These are phyloP conservation scores for Zophobas morio DNA, from an alignment of 1,140 invertebrate species.

Conservation along the genomic window DNA sequence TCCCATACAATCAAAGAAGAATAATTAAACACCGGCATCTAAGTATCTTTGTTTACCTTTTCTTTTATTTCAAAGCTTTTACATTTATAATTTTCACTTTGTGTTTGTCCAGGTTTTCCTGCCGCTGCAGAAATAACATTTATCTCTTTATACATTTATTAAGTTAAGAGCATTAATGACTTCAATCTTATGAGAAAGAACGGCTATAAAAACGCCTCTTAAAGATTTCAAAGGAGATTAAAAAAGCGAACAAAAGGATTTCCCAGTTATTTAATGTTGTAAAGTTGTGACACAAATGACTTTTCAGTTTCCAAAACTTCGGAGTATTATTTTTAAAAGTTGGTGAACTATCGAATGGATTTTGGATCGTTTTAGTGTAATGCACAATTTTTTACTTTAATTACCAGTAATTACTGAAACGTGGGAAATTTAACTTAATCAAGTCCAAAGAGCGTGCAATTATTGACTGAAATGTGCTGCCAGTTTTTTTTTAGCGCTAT, in stretches of 20 bases:
- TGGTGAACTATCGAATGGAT: neutral
- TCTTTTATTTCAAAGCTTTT: neutral
- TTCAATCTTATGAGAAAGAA: neutral
- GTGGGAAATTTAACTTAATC: too few species aligned
- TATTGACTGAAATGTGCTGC: too few species aligned
- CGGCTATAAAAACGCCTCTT: constrained; percentile 1
- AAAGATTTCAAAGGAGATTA: constrained; percentile 8
- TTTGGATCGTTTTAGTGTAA: neutral
- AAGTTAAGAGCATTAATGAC: constrained; percentile 11
- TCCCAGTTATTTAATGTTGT: constrained; percentile 6
- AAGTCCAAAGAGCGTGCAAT: too few species aligned
- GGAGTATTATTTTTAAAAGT: neutral
- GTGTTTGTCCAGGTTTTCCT: neutral
- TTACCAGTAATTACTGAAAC: too few species aligned
- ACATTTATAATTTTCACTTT: neutral
- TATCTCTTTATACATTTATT: constrained; percentile 1
- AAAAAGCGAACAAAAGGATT: neutral
- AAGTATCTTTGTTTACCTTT: neutral
- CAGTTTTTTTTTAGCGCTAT: too few species aligned
- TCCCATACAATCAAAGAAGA: neutral
- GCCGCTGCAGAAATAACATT: neutral
- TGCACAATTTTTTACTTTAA: too few species aligned
- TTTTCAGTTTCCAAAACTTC: constrained; percentile 1
- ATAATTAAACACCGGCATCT: neutral
- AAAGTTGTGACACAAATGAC: constrained; percentile 4